phyloP scores from a whole-genome alignment of 2,888 invertebrate species.

The Acleris literana region DNA sequence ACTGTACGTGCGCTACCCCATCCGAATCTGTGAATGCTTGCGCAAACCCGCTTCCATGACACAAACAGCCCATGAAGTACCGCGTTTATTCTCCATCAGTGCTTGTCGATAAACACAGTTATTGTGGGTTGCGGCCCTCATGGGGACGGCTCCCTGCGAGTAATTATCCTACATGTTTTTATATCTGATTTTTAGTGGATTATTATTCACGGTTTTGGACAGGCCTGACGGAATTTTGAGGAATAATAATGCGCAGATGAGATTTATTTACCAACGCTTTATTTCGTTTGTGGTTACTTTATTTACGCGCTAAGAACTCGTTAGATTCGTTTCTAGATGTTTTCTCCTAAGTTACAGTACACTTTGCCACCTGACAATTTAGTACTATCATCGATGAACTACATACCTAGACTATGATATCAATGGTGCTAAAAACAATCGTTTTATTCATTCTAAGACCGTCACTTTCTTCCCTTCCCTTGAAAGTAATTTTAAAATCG shows the following conservation, averaged over 20 bases:
- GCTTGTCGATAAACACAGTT: conserved; percentile 51
- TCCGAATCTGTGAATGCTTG: conserved; percentile 84
- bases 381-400: too few species aligned
- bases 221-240: conserved; percentile 29
- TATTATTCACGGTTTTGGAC: conserved; percentile 73
- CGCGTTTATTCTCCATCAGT: conserved; percentile 58
- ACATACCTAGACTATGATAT: too few species aligned
- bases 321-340: too few species aligned
- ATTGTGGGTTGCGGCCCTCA: conserved; percentile 66
- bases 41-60: conserved; percentile 84
- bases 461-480: too few species aligned
- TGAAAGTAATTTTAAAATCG: too few species aligned
- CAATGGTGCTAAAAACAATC: too few species aligned
- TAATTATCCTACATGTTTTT: conserved; percentile 83
- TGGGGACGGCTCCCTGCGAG: conserved; percentile 72
- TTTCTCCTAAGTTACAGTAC: too few species aligned
- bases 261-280: not conserved
- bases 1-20: conserved; percentile 74
- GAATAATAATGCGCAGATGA: conserved; percentile 17
- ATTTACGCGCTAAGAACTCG: too few species aligned
- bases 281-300: too few species aligned
- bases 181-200: conserved; percentile 78
- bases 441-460: too few species aligned
- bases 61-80: conserved; percentile 77
- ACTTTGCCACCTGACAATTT: too few species aligned